Evolutionary conservation across 2,113 vertebrate species (phyloP).

Genomic region (Grus americana): DNA sequence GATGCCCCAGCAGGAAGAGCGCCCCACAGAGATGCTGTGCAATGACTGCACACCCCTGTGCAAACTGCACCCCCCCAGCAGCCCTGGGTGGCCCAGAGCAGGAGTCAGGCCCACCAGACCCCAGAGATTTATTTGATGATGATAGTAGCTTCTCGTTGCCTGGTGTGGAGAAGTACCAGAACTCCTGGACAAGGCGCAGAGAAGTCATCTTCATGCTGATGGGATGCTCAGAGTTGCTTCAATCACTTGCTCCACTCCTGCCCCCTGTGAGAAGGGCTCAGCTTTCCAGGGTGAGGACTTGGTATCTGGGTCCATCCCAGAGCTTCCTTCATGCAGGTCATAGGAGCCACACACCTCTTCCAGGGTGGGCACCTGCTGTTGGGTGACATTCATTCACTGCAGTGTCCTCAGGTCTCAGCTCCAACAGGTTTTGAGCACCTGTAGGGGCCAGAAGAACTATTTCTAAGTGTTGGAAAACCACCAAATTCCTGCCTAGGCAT

Average conservation of each 20-base stretch:
- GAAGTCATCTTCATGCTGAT: not conserved
- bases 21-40: not conserved
- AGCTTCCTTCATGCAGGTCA: not conserved
- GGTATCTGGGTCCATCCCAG: not conserved
- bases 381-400: not conserved
- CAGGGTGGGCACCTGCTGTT: accelerated
- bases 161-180: not conserved
- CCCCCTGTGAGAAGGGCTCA: not conserved
- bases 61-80: not conserved
- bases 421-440: not conserved
- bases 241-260: not conserved
- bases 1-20: not conserved
- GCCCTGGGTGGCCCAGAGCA: not conserved
- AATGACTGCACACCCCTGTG: accelerated
- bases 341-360: not conserved
- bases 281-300: not conserved
- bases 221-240: not conserved
- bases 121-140: not conserved
- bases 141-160: not conserved
- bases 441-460: not conserved
- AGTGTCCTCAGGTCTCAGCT: not conserved
- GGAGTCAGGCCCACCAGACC: not conserved
- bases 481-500: not conserved
- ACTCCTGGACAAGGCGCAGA: not conserved
- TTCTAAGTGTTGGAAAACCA: not conserved